Base-by-base conservation (phyloP, 2,888 invertebrate species). In the Drosophila stalkeri region DNA sequence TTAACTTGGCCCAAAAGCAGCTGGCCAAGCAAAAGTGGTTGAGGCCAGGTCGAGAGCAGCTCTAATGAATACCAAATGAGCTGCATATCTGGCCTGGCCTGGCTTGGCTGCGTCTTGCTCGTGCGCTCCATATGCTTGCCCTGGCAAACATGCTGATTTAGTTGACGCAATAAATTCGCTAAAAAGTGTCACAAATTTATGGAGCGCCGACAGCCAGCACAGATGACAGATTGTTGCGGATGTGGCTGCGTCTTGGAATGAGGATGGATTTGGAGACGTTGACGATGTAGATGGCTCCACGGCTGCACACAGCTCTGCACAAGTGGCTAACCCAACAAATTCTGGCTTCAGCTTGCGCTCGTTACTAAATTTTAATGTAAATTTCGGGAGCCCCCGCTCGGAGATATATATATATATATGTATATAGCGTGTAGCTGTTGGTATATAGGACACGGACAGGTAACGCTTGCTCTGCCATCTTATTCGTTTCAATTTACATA, bases 111-210 rank as follows among this genome's bases (percentile, higher is more conserved):
- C 9, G 33, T 33, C 33, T 9, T 8, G 37, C 56, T 18, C 54
- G 23, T 27, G 23, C 52, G 54, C 35, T 54, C 37, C 63, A 55
- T 72, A 46, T 72, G 82, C 68, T 54, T 54, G 2, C 54, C 16
- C 16, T 5, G 37, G 14, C 16, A 23, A 51, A 75, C 75, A 56
- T 51, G 82, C 85, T 51, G 89, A 85, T 90, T 90, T 89, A 88
- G 83, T 82, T 87, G 64, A 64, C 59, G 81, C 77, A 85, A 86
- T 90, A 86, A 86, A 86, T 86, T 90, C 72, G 81, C 77, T 72
- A 66, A 77, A 86, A 90, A 86, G 90, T 88, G 89, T 90, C 90
- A 86, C 86, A 90, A 90, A 88, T 90, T 86, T 88, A 88, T 90
- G 89, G 68, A 85, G 69, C 80, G 85, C 66, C 79, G 71, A 84